Evolutionary conservation across 2,888 invertebrate genomes (phyloP), one percentile per base, ranked within the genome.

Genomic region (Diarsia mendica): DNA sequence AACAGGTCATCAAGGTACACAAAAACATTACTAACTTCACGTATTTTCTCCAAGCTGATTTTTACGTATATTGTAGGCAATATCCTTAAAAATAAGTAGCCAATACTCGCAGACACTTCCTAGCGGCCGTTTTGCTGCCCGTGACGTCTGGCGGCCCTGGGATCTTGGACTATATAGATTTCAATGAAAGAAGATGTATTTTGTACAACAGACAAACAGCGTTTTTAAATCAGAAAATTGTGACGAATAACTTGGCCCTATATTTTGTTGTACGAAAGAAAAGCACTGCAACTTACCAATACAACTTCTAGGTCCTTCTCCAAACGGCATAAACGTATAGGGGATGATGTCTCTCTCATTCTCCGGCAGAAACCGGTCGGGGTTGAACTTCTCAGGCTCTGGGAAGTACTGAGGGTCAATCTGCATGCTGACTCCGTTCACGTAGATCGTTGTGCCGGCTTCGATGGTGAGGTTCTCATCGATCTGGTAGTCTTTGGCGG

Each of bases 241-340:
- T n/a, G n/a, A n/a, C n/a, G n/a, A n/a, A n/a, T n/a, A n/a, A 20
- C 3, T 13, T 3, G 2, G 8, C 5, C 1, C 9, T 33, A 0
- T 65, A 3, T 66, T 6, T 55, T 9, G 13, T 13, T 13, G 33
- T 28, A 10, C 15, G 55, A 23, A 0, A n/a, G 28, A n/a, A n/a
- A n/a, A n/a, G n/a, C n/a, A n/a, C n/a, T n/a, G 28, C 28, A 28
- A 67, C 85, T 88, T 82, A 94, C 97, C 97, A 65, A 97, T 97
- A 84, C 97, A 97, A 86, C 92, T 96, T 67, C 97, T 94, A 2
- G 97, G 97, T 13, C 97, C 97, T 18, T 95, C 85, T 0, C 97
- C 97, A 78, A 97, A 97, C 0, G 97, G 97, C 80, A 96, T 80
- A 72, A 93, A 97, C 0, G 91, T 89, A 23, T 87, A 92, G 0